These are phyloP conservation scores for Sminthopsis crassicaudata DNA, from an alignment of 2,113 vertebrate species.

Conservation along the genomic window DNA sequence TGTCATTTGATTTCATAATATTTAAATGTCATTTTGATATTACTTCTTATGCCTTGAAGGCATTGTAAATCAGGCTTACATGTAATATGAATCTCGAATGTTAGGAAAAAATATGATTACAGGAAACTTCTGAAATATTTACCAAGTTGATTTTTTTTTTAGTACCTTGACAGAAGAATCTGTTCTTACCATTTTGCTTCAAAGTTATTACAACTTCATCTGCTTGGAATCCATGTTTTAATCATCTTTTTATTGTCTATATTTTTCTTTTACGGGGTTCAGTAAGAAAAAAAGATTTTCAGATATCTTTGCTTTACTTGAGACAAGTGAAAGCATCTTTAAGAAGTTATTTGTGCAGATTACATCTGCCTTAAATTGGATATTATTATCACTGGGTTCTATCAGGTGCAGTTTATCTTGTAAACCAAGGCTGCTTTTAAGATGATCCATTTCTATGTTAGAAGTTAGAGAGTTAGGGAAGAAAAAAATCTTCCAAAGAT, in stretches of 20 bases:
- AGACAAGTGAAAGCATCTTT: background rate
- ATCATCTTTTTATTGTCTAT: conserved; percentile 34
- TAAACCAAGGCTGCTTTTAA: conserved; percentile 9
- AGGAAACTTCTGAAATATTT: conserved; percentile 46
- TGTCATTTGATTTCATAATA: conserved; percentile 42
- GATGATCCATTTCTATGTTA: background rate
- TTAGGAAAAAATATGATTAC: conserved; percentile 47
- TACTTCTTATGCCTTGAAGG: conserved; percentile 38
- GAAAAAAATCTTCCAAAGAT: background rate
- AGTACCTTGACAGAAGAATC: conserved; percentile 1
- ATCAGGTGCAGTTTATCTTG: background rate
- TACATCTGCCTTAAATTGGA: background rate
- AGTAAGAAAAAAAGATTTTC: conserved; percentile 8
- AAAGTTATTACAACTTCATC: conserved; percentile 48
- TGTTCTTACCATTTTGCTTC: conserved; percentile 52
- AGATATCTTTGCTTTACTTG: background rate
- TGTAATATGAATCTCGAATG: conserved; percentile 42
- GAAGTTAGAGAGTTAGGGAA: background rate
- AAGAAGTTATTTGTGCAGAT: background rate
- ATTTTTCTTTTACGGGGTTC: conserved; percentile 24
- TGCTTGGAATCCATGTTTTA: conserved; percentile 16
- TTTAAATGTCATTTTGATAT: conserved; percentile 49
- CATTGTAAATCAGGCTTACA: conserved; percentile 44
- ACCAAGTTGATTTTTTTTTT: background rate
- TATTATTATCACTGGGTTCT: conserved; percentile 11